phyloP scores from a whole-genome alignment of 2,797 vertebrate species.

The Cossypha niveicapilla region DNA sequence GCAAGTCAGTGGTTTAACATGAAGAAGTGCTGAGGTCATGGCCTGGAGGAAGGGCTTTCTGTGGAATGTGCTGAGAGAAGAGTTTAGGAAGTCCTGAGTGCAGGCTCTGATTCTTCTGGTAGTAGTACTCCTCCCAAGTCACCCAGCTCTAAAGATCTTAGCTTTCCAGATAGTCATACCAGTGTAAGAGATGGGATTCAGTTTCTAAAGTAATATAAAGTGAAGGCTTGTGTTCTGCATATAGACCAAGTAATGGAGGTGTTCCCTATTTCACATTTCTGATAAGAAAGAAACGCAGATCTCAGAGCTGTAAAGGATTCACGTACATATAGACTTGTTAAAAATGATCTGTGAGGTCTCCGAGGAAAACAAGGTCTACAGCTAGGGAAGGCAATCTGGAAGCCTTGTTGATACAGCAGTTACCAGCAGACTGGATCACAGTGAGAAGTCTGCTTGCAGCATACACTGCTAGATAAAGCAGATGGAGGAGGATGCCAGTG shows the following conservation, averaged over 20 bases:
- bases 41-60: background rate
- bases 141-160: background rate
- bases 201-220: background rate
- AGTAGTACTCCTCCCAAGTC: background rate
- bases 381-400: background rate
- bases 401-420: background rate
- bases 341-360: background rate
- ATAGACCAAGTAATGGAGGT: background rate
- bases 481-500: background rate
- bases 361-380: background rate
- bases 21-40: background rate
- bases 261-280: background rate
- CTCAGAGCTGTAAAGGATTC: background rate
- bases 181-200: background rate
- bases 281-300: background rate
- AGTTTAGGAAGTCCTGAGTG: background rate
- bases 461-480: rapidly evolving
- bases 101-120: background rate
- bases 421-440: background rate
- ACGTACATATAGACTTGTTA: rapidly evolving
- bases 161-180: background rate
- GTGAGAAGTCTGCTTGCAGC: background rate
- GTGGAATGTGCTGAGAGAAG: background rate
- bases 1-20: background rate
- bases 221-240: background rate